A percentile compares a stretch with the other conserved stretches of the same genome.
phyloP scores from a whole-genome alignment of 2,113 vertebrate species.

The Mesitornis unicolor region DNA sequence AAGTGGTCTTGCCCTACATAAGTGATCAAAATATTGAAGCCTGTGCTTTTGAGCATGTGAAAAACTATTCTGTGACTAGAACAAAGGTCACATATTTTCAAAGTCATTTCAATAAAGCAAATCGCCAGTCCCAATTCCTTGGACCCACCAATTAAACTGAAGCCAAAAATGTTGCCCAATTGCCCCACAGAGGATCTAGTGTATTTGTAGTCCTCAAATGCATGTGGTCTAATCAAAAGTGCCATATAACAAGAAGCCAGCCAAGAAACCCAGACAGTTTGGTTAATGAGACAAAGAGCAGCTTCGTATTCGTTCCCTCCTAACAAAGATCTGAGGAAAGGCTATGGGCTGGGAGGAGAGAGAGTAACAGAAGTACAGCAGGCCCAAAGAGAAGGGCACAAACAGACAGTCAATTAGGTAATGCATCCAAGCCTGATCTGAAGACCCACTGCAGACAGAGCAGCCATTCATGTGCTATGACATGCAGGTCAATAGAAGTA shows the following conservation, averaged over 20 bases:
- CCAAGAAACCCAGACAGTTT: conserved; percentile 40
- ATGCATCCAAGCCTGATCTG: conserved; percentile 5
- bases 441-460: conserved; percentile 18
- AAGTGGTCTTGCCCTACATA: not conserved
- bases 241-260: conserved; percentile 3
- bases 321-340: conserved; percentile 33
- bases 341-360: not conserved
- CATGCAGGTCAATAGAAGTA: conserved; percentile 3
- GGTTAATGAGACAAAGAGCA: conserved; percentile 32
- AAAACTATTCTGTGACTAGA: not conserved
- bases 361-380: not conserved
- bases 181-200: not conserved
- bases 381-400: conserved; percentile 5
- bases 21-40: not conserved
- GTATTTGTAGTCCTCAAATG: not conserved
- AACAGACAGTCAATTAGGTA: conserved; percentile 29
- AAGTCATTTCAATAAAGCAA: not conserved
- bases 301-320: not conserved
- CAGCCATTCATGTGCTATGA: conserved; percentile 31
- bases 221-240: conserved; percentile 30
- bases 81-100: not conserved
- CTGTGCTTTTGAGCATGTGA: not conserved
- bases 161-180: not conserved
- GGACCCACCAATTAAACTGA: not conserved
- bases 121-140: not conserved